phyloP scores from a whole-genome alignment of 1,140 invertebrate genomes.

The Mizuhopecten yessoensis region DNA sequence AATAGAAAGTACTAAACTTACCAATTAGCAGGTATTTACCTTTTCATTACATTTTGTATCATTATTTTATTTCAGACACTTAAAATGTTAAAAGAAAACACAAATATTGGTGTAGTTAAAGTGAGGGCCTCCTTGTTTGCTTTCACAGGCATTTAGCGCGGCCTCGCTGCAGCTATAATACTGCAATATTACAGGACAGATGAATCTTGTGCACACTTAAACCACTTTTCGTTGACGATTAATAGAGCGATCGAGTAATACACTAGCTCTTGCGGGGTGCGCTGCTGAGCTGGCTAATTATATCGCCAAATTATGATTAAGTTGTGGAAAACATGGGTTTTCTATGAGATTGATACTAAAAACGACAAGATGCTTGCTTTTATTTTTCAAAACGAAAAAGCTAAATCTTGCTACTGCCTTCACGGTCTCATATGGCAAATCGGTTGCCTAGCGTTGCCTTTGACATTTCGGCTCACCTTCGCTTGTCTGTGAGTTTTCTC shows the following conservation, averaged over 20 bases:
- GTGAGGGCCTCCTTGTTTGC: neutral
- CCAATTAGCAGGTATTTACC: too few species aligned
- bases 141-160: neutral
- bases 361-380: conserved; percentile 21
- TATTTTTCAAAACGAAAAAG: conserved; percentile 7
- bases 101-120: neutral
- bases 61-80: too few species aligned
- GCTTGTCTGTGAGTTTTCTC: conserved; percentile 15
- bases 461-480: conserved; percentile 31
- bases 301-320: conserved; percentile 21
- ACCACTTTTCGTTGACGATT: conserved; percentile 16
- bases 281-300: conserved; percentile 17
- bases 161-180: neutral
- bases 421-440: neutral
- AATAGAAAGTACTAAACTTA: too few species aligned
- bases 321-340: neutral
- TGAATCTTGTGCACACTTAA: conserved; percentile 6
- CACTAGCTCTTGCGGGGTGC: neutral
- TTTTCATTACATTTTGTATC: too few species aligned
- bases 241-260: neutral
- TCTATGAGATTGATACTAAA: neutral
- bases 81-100: too few species aligned
- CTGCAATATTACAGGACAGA: neutral
- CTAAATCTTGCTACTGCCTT: neutral
- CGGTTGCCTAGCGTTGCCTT: neutral